Evolutionary conservation across 2,797 vertebrate species (phyloP).

Genomic region (Myripristis murdjan): DNA sequence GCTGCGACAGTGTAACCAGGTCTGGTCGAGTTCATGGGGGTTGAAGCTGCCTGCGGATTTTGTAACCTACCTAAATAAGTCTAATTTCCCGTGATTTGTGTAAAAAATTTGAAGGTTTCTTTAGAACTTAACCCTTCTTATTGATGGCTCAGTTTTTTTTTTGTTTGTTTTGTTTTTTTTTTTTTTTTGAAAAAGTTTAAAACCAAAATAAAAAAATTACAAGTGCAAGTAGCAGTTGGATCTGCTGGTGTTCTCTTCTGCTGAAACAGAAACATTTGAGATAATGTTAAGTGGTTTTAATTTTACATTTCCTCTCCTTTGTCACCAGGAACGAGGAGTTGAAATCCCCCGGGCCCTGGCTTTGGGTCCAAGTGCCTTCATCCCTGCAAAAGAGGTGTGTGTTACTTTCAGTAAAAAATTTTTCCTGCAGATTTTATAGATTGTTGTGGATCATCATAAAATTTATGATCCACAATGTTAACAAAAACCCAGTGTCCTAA

Average conservation of each 20-base stretch:
- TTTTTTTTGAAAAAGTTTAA: not conserved
- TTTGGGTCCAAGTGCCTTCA: constrained; percentile 88
- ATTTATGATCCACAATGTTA: not conserved
- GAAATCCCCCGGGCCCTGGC: constrained; percentile 76
- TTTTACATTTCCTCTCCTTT: not conserved
- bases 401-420: not conserved
- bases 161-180: no score
- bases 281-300: no score
- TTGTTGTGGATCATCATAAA: not conserved
- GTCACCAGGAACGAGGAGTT: constrained; percentile 81
- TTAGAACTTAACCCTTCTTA: no score
- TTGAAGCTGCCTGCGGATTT: not conserved
- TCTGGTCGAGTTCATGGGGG: constrained; percentile 4
- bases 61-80: no score
- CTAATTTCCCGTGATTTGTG: no score
- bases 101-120: no score
- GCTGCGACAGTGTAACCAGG: constrained; percentile 3
- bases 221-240: not conserved
- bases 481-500: not conserved
- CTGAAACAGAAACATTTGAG: no score
- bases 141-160: no score
- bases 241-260: not conserved
- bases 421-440: not conserved
- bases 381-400: constrained; percentile 82
- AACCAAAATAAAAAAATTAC: not conserved